phyloP scores from a whole-genome alignment of 2,797 vertebrate genomes.

The Diplodus puntazzo region DNA sequence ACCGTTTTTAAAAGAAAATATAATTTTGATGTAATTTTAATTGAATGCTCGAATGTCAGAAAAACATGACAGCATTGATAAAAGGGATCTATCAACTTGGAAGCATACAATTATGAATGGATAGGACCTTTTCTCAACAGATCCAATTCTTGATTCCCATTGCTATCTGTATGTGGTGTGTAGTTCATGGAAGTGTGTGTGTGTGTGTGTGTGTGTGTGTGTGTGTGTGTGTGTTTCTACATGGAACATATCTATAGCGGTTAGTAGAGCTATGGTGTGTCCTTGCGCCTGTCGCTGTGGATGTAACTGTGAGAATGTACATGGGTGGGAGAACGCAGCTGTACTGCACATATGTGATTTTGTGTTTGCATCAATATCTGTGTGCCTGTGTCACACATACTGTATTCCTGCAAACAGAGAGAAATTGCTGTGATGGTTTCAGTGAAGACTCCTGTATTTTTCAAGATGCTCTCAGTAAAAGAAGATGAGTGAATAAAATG shows the following conservation, averaged over 20 bases:
- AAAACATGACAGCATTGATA: too few species aligned
- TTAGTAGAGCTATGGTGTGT: not conserved
- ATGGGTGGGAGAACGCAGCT: not conserved
- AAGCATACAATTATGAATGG: too few species aligned
- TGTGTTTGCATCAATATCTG: not conserved
- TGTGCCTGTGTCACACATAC: not conserved
- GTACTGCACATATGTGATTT: not conserved
- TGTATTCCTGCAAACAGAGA: not conserved
- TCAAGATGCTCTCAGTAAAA: slow-evolving; percentile 39
- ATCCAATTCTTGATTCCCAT: too few species aligned
- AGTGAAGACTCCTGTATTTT: slow-evolving; percentile 29
- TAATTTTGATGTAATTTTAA: too few species aligned
- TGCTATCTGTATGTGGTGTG: not conserved
- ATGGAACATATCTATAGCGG: not conserved
- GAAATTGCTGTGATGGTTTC: slow-evolving; percentile 6
- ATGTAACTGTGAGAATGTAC: not conserved
- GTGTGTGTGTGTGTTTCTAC: not conserved
- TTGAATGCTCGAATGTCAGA: too few species aligned
- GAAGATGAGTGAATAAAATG: slow-evolving; percentile 30
- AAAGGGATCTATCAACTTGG: too few species aligned
- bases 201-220: not conserved
- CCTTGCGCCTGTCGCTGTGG: not conserved
- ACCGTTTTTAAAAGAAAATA: too few species aligned
- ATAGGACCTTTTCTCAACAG: too few species aligned
- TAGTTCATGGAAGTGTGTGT: not conserved